phyloP scores from a whole-genome alignment of 2,113 vertebrate species.

The Brachyhypopomus gauderio region DNA sequence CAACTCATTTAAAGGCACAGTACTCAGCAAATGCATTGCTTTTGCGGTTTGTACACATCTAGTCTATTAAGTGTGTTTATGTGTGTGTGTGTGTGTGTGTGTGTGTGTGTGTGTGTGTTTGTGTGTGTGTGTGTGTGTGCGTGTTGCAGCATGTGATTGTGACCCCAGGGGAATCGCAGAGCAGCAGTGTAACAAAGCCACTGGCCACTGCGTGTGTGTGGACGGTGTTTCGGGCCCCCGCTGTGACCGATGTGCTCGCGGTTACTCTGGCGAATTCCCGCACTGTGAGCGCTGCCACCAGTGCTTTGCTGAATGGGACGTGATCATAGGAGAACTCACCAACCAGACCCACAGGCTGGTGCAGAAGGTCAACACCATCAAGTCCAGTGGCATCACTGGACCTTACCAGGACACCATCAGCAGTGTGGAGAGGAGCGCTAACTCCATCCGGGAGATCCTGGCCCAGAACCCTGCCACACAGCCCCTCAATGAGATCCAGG shows the following conservation, averaged over 20 bases:
- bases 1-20: too few relatives aligned
- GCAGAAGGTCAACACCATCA: slow-evolving; percentile 85
- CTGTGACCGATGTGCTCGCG: slow-evolving; percentile 88
- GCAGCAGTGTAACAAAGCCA: slow-evolving; percentile 83
- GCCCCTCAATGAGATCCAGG: slow-evolving; percentile 86
- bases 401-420: slow-evolving; percentile 83
- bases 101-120: neutral
- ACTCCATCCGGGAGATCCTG: slow-evolving; percentile 79
- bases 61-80: neutral
- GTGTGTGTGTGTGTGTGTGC: slow-evolving; percentile 30
- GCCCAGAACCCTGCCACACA: slow-evolving; percentile 86
- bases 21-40: too few relatives aligned
- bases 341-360: slow-evolving; percentile 88
- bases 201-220: slow-evolving; percentile 84
- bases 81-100: neutral
- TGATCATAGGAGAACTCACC: slow-evolving; percentile 80
- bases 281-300: slow-evolving; percentile 88
- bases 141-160: slow-evolving; percentile 87
- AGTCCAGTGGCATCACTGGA: slow-evolving; percentile 84
- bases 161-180: slow-evolving; percentile 83
- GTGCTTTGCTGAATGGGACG: slow-evolving; percentile 92
- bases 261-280: slow-evolving; percentile 88
- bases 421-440: slow-evolving; percentile 80
- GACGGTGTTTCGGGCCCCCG: slow-evolving; percentile 83
- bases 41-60: too few relatives aligned